A percentile compares a stretch with the other conserved stretches of the same genome.
Evolutionary conservation across 2,797 vertebrate genomes (phyloP).

Genomic region (Chaenodraco wilsoni): DNA sequence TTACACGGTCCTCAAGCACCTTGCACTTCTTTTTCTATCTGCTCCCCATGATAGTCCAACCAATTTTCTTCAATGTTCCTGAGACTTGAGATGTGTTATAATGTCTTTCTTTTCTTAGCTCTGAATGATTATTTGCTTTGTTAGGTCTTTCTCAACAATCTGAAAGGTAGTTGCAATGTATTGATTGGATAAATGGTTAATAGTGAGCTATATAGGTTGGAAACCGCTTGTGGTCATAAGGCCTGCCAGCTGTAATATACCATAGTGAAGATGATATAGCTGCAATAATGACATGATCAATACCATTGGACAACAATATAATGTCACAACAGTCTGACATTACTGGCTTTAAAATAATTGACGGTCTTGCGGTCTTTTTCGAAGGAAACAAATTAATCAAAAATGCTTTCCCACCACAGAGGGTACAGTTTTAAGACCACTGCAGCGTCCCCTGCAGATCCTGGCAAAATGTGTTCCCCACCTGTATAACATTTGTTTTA

Average conservation of each 20-base stretch:
- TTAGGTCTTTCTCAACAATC: neutral
- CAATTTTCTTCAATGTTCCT: neutral
- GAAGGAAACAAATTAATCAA: neutral
- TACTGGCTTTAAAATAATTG: neutral
- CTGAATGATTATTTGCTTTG: neutral
- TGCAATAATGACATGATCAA: neutral
- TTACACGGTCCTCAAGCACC: neutral
- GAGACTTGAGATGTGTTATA: neutral
- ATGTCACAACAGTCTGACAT: neutral
- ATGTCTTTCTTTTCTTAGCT: neutral
- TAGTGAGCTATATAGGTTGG: neutral
- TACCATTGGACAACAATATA: neutral
- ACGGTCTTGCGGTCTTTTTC: neutral
- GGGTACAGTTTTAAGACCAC: neutral
- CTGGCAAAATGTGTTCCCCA: too few species aligned
- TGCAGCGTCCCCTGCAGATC: too few species aligned
- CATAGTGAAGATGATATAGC: neutral
- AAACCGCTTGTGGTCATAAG: neutral
- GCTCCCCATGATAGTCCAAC: neutral
- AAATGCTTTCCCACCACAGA: neutral
- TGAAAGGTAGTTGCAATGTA: neutral
- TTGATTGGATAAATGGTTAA: neutral
- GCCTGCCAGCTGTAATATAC: neutral
- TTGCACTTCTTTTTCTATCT: neutral
- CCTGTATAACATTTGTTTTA: too few species aligned